Base-by-base conservation (phyloP, 2,113 vertebrate species). In the Actenoides lindsayi region DNA sequence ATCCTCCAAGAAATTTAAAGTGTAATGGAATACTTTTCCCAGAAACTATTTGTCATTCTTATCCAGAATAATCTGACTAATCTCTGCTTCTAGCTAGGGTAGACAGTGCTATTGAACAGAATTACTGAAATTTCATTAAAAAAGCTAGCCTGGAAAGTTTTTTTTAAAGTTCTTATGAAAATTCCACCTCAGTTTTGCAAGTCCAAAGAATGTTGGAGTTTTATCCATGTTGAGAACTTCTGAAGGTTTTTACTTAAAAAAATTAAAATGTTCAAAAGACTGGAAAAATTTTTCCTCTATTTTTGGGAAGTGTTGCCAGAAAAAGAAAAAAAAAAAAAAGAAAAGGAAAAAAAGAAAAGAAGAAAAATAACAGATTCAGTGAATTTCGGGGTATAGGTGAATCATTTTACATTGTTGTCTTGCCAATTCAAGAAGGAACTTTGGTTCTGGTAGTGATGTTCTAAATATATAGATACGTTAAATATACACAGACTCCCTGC, bases 341-440 rank as follows among this genome's bases (percentile, higher is more conserved):
- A 35, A 88, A 95, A 57, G 82, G 64, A 42, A 57, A 31, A 60
- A 86, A 64, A 33, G 63, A 41, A 30, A 31, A 27, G 28, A 74
- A 93, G 31, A 28, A 64, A 64, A 42, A 56, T 35, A 83, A 89
- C 89, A 93, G 46, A 48, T 77, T 63, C 60, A n/a, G 37, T 76
- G 78, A 93, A 88, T 97, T 89, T 94, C 59, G 60, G 50, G 54
- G 51, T 97, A 94, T 95, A 92, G 87, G 90, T 63, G 63, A 97
- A 96, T 93, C 69, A 87, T 97, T 97, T 93, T 96, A 91, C 51
- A 81, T 69, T 83, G 8, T 75, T 87, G 63, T 92, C 53, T 42
- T 94, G 94, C 94, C 97, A 97, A 1, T 87, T 95, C 63, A 70
- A 83, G 68, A 94, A 96, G 42, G 65, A 93, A 54, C 67, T 94